A percentile compares a stretch with the other conserved stretches of the same genome.
phyloP scores from a whole-genome alignment of 35 echinoderm and acorn worm genomes.

The Chiridota heheva region DNA sequence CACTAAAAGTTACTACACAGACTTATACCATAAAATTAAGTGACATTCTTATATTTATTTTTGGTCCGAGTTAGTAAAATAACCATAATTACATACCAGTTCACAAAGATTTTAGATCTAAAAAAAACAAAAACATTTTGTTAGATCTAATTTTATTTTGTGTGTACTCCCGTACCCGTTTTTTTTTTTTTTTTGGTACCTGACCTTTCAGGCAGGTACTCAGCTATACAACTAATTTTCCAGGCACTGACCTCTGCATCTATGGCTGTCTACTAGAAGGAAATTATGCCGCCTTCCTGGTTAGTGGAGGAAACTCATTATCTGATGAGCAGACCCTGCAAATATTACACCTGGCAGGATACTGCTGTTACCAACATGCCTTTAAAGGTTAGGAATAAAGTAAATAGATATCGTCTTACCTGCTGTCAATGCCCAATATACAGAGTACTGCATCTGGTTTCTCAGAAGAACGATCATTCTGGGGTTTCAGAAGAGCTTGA shows the following conservation, averaged over 20 bases:
- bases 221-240: background rate
- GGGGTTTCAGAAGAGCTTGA: slow-evolving; percentile 54
- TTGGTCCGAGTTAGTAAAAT: too few species aligned
- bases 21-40: background rate
- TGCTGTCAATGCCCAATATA: slow-evolving; percentile 94
- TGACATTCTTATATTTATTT: background rate
- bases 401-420: slow-evolving; percentile 23
- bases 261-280: background rate
- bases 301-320: background rate
- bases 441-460: slow-evolving; percentile 75
- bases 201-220: background rate
- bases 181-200: background rate
- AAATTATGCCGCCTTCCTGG: background rate
- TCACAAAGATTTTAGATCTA: background rate
- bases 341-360: background rate
- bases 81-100: background rate
- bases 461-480: background rate
- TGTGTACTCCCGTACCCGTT: background rate
- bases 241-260: background rate
- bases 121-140: background rate
- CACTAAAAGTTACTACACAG: too few species aligned
- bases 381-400: background rate
- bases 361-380: background rate
- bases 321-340: background rate
- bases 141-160: background rate